phyloP scores from a whole-genome alignment of 37 sponge, comb jelly and placozoan genomes.

The Chondrosia reniformis region DNA sequence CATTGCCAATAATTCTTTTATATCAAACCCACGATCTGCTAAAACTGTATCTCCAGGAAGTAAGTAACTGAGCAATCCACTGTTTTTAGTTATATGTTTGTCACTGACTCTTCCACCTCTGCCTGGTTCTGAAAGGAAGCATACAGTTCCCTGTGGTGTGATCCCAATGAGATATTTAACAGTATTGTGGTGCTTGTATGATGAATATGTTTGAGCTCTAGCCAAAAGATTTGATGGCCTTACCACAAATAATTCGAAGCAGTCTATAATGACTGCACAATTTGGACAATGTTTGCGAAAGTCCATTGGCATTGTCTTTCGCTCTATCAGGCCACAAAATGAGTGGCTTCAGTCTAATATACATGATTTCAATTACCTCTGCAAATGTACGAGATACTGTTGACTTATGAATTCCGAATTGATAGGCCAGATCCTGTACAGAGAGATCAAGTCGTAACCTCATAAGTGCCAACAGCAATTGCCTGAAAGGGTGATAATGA shows the following conservation, averaged over 20 bases:
- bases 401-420: slow-evolving; percentile 2
- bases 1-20: not conserved
- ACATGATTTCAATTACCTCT: not conserved
- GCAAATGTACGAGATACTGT: slow-evolving; percentile 34
- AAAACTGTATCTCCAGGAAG: not conserved
- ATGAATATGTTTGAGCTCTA: slow-evolving; percentile 9
- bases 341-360: slow-evolving; percentile 20
- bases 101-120: slow-evolving; percentile 7
- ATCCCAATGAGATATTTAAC: slow-evolving; percentile 18
- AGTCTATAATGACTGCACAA: slow-evolving; percentile 28
- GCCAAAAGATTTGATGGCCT: slow-evolving; percentile 2
- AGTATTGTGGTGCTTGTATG: slow-evolving; percentile 22
- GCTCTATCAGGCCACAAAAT: slow-evolving; percentile 57
- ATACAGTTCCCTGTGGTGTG: slow-evolving; percentile 16
- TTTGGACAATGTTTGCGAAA: slow-evolving; percentile 36
- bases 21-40: not conserved
- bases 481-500: slow-evolving; percentile 27
- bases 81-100: not conserved
- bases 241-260: slow-evolving; percentile 11
- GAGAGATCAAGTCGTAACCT: not conserved
- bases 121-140: slow-evolving; percentile 16
- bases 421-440: slow-evolving; percentile 1
- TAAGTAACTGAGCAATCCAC: not conserved
- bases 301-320: slow-evolving; percentile 32
- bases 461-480: slow-evolving; percentile 23